These are phyloP conservation scores for Thalassaphorura encarpata DNA, from an alignment of 1,140 invertebrate genomes.

Conservation along the genomic window DNA sequence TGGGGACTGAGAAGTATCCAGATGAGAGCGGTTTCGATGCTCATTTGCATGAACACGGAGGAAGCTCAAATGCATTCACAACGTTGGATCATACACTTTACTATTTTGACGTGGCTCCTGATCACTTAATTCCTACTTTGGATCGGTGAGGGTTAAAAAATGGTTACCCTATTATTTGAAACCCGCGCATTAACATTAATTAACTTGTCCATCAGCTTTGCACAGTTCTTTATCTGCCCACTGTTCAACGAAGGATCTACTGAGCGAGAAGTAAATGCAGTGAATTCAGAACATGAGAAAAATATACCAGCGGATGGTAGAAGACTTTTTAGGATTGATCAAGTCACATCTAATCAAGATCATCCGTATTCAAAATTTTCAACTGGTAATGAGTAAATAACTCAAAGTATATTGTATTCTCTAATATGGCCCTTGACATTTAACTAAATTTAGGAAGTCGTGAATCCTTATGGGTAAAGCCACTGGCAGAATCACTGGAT, in stretches of 20 bases:
- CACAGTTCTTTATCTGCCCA: slow-evolving; percentile 88
- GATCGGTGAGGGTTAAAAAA: too few species aligned
- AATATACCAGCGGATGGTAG: slow-evolving; percentile 80
- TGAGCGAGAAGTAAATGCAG: slow-evolving; percentile 86
- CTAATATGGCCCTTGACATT: not conserved
- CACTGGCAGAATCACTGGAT: slow-evolving; percentile 67
- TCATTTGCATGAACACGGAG: slow-evolving; percentile 47
- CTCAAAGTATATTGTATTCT: not conserved
- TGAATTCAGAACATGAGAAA: slow-evolving; percentile 92
- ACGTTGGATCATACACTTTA: slow-evolving; percentile 81
- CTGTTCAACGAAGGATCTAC: slow-evolving; percentile 83
- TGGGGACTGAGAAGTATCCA: slow-evolving; percentile 70
- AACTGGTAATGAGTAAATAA: slow-evolving; percentile 17
- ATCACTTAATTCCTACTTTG: too few species aligned
- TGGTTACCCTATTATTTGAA: not conserved
- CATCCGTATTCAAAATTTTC: slow-evolving; percentile 21
- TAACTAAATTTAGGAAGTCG: slow-evolving; percentile 51
- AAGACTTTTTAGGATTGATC: slow-evolving; percentile 78
- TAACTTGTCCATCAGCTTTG: slow-evolving; percentile 55
- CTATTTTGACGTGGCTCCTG: slow-evolving; percentile 85
- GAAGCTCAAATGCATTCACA: slow-evolving; percentile 71
- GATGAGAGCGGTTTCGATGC: slow-evolving; percentile 75
- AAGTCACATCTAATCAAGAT: slow-evolving; percentile 56
- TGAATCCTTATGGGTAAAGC: slow-evolving; percentile 66
- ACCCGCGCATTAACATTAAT: not conserved